phyloP scores from a whole-genome alignment of 2,797 vertebrate genomes.

The Cottoperca gobio region DNA sequence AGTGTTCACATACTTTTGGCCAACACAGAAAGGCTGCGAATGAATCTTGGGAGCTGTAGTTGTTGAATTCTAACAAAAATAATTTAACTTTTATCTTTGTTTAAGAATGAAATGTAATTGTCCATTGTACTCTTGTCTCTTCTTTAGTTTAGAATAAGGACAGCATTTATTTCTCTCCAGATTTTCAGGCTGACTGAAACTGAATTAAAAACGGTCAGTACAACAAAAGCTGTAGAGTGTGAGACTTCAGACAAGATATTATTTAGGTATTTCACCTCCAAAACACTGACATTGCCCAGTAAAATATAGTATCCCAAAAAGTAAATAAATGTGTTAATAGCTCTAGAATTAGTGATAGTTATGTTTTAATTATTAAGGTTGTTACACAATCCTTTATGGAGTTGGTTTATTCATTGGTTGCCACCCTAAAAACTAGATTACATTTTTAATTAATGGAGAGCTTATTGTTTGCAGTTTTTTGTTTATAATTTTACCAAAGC shows the following conservation, averaged over 20 bases:
- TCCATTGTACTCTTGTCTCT: too few relatives aligned
- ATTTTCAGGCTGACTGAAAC: neutral
- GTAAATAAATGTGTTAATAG: neutral
- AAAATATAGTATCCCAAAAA: neutral
- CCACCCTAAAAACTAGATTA: neutral
- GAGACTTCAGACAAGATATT: neutral
- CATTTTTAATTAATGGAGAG: neutral
- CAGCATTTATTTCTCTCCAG: neutral
- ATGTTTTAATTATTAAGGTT: neutral
- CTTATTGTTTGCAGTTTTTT: neutral
- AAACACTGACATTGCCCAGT: neutral
- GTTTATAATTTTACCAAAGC: conserved; percentile 10
- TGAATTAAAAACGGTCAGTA: neutral
- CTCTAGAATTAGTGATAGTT: neutral
- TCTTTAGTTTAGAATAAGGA: neutral
- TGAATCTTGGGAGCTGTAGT: neutral
- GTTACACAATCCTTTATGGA: neutral
- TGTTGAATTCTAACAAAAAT: neutral
- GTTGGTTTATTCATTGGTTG: neutral
- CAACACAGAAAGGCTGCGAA: neutral
- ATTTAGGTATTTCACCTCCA: neutral
- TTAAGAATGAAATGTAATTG: neutral
- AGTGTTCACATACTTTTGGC: too few relatives aligned
- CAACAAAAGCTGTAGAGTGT: neutral
- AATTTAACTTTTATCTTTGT: neutral